Percentiles rank a stretch among this genome's conserved stretches.
Evolutionary conservation across 2,113 vertebrate genomes (phyloP).

Genomic region (Agapornis roseicollis): DNA sequence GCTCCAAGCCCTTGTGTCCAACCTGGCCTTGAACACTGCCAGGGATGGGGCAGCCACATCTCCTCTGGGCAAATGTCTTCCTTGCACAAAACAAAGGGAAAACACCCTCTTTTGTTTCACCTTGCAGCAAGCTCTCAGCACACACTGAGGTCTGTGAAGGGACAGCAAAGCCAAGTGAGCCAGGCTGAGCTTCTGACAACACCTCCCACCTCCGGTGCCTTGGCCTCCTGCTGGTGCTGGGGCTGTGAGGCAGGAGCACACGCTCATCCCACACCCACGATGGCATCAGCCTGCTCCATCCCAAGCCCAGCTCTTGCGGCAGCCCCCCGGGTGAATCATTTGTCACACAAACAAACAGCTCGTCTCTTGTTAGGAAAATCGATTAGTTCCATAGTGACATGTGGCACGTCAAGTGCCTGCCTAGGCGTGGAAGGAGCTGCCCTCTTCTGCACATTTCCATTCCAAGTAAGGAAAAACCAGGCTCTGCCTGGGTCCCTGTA

Average conservation of each 20-base stretch:
- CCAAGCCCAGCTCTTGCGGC: background rate
- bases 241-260: background rate
- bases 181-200: background rate
- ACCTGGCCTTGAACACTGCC: background rate
- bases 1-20: background rate
- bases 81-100: background rate
- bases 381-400: background rate
- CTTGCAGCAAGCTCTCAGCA: background rate
- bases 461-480: background rate
- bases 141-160: accelerated
- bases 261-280: background rate
- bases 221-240: background rate
- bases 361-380: background rate
- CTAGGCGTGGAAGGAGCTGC: background rate
- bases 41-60: background rate
- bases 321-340: background rate
- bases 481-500: background rate
- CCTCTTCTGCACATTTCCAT: background rate
- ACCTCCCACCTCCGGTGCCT: background rate
- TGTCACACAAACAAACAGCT: constrained; percentile 22
- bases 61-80: background rate
- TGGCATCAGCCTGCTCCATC: background rate
- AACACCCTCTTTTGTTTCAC: background rate
- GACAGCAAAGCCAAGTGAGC: background rate
- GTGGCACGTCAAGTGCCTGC: background rate